These are phyloP conservation scores for Lepisosteus oculatus DNA, from an alignment of 2,113 vertebrate genomes.

Conservation along the genomic window DNA sequence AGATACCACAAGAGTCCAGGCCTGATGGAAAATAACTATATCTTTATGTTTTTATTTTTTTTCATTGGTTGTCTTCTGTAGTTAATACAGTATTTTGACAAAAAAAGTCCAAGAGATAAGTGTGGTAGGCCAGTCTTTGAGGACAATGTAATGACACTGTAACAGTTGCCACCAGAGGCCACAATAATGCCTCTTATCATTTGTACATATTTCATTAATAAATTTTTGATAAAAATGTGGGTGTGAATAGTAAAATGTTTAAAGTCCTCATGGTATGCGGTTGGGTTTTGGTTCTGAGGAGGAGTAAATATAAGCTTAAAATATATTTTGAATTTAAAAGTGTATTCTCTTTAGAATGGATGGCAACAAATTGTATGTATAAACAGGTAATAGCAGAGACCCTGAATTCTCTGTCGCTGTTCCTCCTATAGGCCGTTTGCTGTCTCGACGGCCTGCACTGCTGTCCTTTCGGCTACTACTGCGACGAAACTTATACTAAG, in stretches of 20 bases:
- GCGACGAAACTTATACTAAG: neutral
- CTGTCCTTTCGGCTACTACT: conserved; percentile 16
- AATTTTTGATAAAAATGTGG: no score
- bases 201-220: no score
- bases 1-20: conserved; percentile 24
- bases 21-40: no score
- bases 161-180: no score
- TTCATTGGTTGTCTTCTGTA: no score
- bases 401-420: neutral
- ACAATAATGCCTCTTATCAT: no score
- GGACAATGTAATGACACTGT: no score
- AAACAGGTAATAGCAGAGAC: neutral
- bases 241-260: no score
- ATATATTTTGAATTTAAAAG: neutral
- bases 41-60: no score
- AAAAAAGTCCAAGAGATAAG: no score
- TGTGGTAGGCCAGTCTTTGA: no score
- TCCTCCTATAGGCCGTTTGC: conserved; percentile 17
- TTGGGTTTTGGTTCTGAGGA: neutral
- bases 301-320: neutral
- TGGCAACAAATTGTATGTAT: neutral
- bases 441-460: conserved; percentile 20
- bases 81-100: no score
- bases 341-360: neutral
- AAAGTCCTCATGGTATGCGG: neutral